These are phyloP conservation scores for Neodiprion virginianus DNA, from an alignment of 1,140 invertebrate genomes.

Conservation along the genomic window DNA sequence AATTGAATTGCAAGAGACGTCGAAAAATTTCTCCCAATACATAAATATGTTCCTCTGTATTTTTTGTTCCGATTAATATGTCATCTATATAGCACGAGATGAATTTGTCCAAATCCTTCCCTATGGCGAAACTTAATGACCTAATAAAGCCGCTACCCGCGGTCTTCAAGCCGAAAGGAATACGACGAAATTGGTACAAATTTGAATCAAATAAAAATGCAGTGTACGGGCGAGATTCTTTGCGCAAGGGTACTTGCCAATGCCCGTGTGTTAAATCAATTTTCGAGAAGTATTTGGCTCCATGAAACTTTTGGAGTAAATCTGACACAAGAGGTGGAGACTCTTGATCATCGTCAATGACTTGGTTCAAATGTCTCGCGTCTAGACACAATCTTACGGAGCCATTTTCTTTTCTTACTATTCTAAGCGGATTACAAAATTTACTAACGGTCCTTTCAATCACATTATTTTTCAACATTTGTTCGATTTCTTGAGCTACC, in stretches of 20 bases:
- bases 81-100: conserved; percentile 25
- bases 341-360: conserved; percentile 24
- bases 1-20: conserved; percentile 13
- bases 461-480: conserved; percentile 28
- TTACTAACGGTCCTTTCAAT: conserved; percentile 34
- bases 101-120: conserved; percentile 16
- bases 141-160: conserved; percentile 32
- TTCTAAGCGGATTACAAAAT: conserved; percentile 42
- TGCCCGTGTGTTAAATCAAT: conserved; percentile 30
- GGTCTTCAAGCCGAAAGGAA: conserved; percentile 22
- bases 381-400: conserved; percentile 26
- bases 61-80: conserved; percentile 19
- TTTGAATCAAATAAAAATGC: conserved; percentile 26
- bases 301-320: conserved; percentile 7
- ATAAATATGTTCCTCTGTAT: conserved; percentile 23
- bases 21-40: conserved; percentile 10
- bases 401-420: conserved; percentile 15
- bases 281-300: conserved; percentile 22
- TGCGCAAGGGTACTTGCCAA: conserved; percentile 31
- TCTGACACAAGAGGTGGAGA: conserved; percentile 4
- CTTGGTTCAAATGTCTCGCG: conserved; percentile 26
- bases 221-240: conserved; percentile 20
- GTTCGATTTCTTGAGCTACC: conserved; percentile 18
- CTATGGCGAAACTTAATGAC: conserved; percentile 12
- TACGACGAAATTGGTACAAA: background rate